A percentile compares a stretch with the other conserved stretches of the same genome.
phyloP scores from a whole-genome alignment of 2,113 vertebrate genomes.

The Lepisosteus osseus region DNA sequence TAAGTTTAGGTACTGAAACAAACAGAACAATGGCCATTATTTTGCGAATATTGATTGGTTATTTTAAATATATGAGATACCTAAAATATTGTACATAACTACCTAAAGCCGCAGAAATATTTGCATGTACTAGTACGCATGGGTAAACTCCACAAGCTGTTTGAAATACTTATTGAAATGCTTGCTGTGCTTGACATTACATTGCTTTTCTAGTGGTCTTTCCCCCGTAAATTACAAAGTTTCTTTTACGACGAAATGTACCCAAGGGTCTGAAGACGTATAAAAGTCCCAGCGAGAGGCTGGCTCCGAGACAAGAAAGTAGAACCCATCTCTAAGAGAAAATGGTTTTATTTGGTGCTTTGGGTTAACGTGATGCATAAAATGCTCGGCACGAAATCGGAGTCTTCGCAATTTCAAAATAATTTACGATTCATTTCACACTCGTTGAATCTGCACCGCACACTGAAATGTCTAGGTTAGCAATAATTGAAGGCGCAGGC shows the following conservation, averaged over 20 bases:
- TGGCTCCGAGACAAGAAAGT: slow-evolving; percentile 35
- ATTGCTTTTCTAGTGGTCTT: slow-evolving; percentile 23
- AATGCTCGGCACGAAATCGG: slow-evolving; percentile 62
- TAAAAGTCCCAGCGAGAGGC: slow-evolving; percentile 42
- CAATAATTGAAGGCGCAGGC: no score
- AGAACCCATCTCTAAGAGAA: slow-evolving; percentile 46
- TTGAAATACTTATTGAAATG: slow-evolving; percentile 25
- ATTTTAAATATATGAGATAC: no score
- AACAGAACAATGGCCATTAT: no score
- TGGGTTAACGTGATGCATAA: slow-evolving; percentile 63
- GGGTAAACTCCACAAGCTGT: not conserved
- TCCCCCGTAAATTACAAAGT: slow-evolving; percentile 40
- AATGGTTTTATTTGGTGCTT: slow-evolving; percentile 65
- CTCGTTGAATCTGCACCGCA: not conserved
- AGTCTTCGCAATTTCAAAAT: slow-evolving; percentile 63
- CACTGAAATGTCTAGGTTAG: not conserved
- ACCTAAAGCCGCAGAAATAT: no score
- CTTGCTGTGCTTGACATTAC: slow-evolving; percentile 18
- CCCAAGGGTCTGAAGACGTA: slow-evolving; percentile 39
- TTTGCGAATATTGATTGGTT: no score
- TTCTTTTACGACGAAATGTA: slow-evolving; percentile 42
- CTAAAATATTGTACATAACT: no score
- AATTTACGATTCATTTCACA: slow-evolving; percentile 54
- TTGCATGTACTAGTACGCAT: no score
- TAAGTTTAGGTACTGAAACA: no score